Evolutionary conservation across 2,888 invertebrate species (phyloP).

Genomic region (Rhorus exstirpatorius): DNA sequence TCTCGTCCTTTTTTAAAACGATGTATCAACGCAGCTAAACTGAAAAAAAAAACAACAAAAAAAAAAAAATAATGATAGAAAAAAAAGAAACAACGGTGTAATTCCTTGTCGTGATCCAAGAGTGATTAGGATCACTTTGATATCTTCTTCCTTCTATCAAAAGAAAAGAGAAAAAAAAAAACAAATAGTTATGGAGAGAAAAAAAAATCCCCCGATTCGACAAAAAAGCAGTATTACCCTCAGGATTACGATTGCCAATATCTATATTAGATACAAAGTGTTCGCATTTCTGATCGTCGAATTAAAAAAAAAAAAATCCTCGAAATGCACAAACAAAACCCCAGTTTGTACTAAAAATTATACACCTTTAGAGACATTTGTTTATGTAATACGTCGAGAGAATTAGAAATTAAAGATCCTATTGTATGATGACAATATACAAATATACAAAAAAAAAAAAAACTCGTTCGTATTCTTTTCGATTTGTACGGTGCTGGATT

Average conservation of each 20-base stretch:
- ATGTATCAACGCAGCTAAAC: conserved; percentile 23
- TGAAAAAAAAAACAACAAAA: not conserved
- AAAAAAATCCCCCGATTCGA: not conserved
- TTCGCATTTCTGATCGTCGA: conserved; percentile 33
- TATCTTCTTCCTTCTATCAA: conserved; percentile 20
- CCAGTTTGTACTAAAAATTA: conserved; percentile 54
- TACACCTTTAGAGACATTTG: conserved; percentile 20
- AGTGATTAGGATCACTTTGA: not conserved
- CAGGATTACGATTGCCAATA: conserved; percentile 26
- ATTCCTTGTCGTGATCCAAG: conserved; percentile 17
- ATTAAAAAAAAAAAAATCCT: conserved; percentile 15
- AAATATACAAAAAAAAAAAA: conserved; percentile 32
- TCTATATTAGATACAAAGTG: not conserved
- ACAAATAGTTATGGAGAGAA: not conserved
- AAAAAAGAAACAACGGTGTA: not conserved
- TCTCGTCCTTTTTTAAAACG: not conserved
- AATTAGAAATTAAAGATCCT: conserved; percentile 50
- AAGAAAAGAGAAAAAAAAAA: conserved; percentile 26
- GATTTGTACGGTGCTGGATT: too few relatives aligned
- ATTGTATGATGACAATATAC: conserved; percentile 67
- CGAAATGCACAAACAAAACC: conserved; percentile 27
- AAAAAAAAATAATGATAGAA: conserved; percentile 2
- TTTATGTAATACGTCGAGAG: conserved; percentile 24
- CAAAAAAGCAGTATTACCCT: conserved; percentile 56
- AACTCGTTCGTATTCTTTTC: too few relatives aligned